Base-by-base conservation (phyloP, 1,140 invertebrate species). In the Leptinotarsa texana region DNA sequence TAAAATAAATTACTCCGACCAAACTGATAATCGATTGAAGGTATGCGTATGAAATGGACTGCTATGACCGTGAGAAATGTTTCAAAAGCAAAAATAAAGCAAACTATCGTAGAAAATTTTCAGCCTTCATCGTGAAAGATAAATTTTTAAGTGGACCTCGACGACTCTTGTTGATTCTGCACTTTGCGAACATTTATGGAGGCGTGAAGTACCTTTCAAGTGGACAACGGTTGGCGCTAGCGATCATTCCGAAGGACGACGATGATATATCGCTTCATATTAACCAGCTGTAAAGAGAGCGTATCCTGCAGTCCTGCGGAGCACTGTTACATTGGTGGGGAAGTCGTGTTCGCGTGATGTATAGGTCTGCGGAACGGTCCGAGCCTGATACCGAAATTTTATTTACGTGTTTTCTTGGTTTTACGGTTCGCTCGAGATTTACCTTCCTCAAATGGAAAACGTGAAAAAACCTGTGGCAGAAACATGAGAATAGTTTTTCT, bases 211-310 rank as follows among this genome's bases (percentile, higher is more conserved):
- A 72, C 63, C 72, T 73, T 49, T 76, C 75, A 63, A 72, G 74
- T 76, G 71, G 74, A 73, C 72, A 74, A 63, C 75, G 51, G 74
- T 62, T 69, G 76, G 51, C 63, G 63, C 24, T 70, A 72, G 67
- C 70, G 68, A 74, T 76, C 66, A 72, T 51, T 76, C 47, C 48
- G 47, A 72, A 24, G n/a, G 75, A 61, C 62, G 24, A 57, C 74
- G 70, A 80, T 74, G 75, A 77, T 77, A 77, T 77, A 77, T 74
- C 48, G 73, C 72, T 74, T 77, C 72, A 77, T 65, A 76, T 80
- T 72, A 74, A 57, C 75, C 75, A 70, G 51, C 72, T 63, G 67
- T 48, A 57, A 57, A 13, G 51, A 57, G 51, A 57, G 51, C 51
- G 49, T 42, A 33, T 67, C 24, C 65, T 67, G 24, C 65, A 42